Conservation (phyloP, 1,140 invertebrate genomes). For the Contarinia nasturtii region DNA sequence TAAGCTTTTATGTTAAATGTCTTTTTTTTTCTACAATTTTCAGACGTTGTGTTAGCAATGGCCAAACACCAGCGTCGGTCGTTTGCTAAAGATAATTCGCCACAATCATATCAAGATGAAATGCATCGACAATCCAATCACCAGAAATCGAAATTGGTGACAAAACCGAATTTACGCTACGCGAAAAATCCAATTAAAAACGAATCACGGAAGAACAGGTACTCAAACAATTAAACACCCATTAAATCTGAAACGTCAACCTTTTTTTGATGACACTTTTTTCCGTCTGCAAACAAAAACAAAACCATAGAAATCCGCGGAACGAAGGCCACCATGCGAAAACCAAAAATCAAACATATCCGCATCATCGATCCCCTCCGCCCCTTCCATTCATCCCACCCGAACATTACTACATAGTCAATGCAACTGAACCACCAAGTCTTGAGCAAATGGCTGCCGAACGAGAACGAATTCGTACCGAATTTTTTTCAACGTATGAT, state of each 20-base stretch:
- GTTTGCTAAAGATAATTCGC: conserved; percentile 17
- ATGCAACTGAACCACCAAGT: neutral
- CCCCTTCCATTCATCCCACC: too few relatives aligned
- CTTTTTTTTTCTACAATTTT: too few relatives aligned
- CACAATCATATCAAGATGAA: conserved; percentile 3
- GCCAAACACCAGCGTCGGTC: conserved; percentile 24
- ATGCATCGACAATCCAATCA: neutral
- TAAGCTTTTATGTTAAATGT: too few relatives aligned
- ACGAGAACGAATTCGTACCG: conserved; percentile 42
- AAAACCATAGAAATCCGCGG: neutral
- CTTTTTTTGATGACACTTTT: too few relatives aligned
- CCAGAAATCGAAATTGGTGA: neutral
- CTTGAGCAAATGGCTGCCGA: conserved; percentile 5
- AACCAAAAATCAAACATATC: too few relatives aligned
- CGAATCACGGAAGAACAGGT: neutral
- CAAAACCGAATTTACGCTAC: neutral
- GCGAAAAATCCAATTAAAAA: too few relatives aligned
- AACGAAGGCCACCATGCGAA: neutral
- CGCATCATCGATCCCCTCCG: too few relatives aligned
- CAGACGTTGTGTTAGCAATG: conserved; percentile 15
- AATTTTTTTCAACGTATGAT: conserved; percentile 78
- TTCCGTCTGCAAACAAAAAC: neutral
- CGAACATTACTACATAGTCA: too few relatives aligned
- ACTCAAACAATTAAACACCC: neutral
- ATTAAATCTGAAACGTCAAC: neutral